Base-by-base conservation (phyloP, 2,113 vertebrate genomes). In the Rhipidura dahli region DNA sequence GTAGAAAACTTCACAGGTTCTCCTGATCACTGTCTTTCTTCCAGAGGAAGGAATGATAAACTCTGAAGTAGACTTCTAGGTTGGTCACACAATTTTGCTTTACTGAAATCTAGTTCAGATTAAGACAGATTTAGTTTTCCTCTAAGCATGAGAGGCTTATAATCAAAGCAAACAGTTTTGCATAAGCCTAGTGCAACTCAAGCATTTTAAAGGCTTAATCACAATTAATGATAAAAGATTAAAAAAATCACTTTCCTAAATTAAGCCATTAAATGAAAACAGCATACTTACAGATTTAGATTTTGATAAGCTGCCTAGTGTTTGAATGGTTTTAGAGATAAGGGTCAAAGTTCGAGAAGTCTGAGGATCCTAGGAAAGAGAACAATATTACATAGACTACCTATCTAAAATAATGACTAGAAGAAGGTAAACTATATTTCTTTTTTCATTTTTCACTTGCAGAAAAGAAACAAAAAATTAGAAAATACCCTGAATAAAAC, bases 261-360 rank as follows among this genome's bases (percentile, higher is more conserved):
- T 90, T 75, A 75, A 96, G 59, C 45, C 56, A 68, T 50, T 71
- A 85, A 63, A 68, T 63, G 14, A 49, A 89, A 79, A n/a, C 3
- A 31, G 59, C 59, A 90, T 91, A 98, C 99, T 98, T 96, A 99
- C 99, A 91, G 99, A 99, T 98, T 99, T 99, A n/a, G 99, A 99
- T 94, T 99, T 99, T 86, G 99, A 99, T 44, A 99, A 98, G 92
- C 99, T 99, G 90, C 99, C 99, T 40, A 99, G 97, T 3, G 99
- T 99, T 97, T 99, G 99, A 96, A 99, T 99, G 6, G 99, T 99
- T 98, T 99, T 99, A 71, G 99, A 99, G 96, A 99, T 99, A 53
- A 99, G 99, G 0, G 99, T 99, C 94, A 99, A 98, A 31, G 99
- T 99, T 96, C 99, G 98, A 33, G 99, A 99, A 8, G 99, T 99